phyloP scores from a whole-genome alignment of 2,888 invertebrate genomes.

The Elegia similella region DNA sequence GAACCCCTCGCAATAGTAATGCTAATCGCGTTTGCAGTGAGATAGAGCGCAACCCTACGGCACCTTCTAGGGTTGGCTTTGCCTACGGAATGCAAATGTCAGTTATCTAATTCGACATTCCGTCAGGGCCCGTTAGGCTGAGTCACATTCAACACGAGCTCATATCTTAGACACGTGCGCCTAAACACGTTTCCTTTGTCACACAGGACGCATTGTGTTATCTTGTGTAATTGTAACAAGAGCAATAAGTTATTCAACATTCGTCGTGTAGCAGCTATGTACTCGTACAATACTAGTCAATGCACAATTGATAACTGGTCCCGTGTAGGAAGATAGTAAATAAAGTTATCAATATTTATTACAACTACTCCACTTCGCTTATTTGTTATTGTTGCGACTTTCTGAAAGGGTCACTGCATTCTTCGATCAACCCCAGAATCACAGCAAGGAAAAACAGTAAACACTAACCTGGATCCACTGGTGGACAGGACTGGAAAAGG shows the following conservation, averaged over 20 bases:
- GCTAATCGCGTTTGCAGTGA: slow-evolving; percentile 53
- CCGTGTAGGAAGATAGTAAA: slow-evolving; percentile 1
- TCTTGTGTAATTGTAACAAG: slow-evolving; percentile 11
- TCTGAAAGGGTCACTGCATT: too few species aligned
- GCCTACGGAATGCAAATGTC: slow-evolving; percentile 53
- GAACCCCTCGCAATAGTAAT: slow-evolving; percentile 39
- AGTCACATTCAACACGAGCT: slow-evolving; percentile 15
- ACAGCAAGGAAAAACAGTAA: too few species aligned
- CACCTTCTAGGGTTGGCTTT: slow-evolving; percentile 31
- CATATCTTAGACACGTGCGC: slow-evolving; percentile 21
- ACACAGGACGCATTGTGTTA: slow-evolving; percentile 13
- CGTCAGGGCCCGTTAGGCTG: slow-evolving; percentile 21
- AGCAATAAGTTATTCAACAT: slow-evolving; percentile 15
- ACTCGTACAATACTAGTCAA: background rate
- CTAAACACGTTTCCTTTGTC: slow-evolving; percentile 21
- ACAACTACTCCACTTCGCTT: too few species aligned
- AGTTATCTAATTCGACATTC: slow-evolving; percentile 43
- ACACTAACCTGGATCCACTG: too few species aligned
- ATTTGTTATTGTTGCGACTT: too few species aligned
- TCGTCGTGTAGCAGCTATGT: background rate
- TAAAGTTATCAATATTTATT: too few species aligned
- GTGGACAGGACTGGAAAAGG: too few species aligned
- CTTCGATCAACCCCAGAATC: too few species aligned
- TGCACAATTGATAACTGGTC: slow-evolving; percentile 9
- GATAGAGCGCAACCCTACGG: slow-evolving; percentile 40